Percentiles rank a stretch among this genome's conserved stretches.
phyloP scores from a whole-genome alignment of 2,113 vertebrate species.

The Alouatta palliata region DNA sequence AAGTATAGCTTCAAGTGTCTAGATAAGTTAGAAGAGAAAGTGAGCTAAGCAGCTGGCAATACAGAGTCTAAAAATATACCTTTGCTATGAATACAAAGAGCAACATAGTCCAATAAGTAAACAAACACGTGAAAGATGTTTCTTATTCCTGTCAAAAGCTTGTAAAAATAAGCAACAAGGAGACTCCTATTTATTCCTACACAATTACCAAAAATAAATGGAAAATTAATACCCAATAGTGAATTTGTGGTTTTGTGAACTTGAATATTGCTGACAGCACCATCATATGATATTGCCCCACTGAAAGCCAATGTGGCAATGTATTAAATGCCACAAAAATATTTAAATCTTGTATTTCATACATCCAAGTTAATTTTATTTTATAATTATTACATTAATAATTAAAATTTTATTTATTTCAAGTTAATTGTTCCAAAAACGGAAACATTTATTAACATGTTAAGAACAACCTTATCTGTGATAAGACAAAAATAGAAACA shows the following conservation, averaged over 20 bases:
- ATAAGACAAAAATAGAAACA: not conserved
- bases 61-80: not conserved
- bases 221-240: not conserved
- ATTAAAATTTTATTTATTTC: not conserved
- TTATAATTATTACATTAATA: not conserved
- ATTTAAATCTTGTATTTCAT: not conserved
- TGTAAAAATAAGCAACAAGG: not conserved
- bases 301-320: not conserved
- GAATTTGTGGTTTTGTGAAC: not conserved
- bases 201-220: not conserved
- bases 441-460: not conserved
- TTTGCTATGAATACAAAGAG: not conserved
- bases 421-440: not conserved
- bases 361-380: not conserved
- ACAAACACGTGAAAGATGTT: not conserved
- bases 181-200: not conserved
- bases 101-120: not conserved
- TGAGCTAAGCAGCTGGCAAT: not conserved
- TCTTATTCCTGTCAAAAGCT: not conserved
- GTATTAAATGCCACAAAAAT: not conserved
- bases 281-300: not conserved
- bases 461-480: not conserved
- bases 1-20: not conserved
- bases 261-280: not conserved
- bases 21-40: not conserved